Evolutionary conservation across 2,797 vertebrate species (phyloP).

Genomic region (Hoplostethus atlanticus): DNA sequence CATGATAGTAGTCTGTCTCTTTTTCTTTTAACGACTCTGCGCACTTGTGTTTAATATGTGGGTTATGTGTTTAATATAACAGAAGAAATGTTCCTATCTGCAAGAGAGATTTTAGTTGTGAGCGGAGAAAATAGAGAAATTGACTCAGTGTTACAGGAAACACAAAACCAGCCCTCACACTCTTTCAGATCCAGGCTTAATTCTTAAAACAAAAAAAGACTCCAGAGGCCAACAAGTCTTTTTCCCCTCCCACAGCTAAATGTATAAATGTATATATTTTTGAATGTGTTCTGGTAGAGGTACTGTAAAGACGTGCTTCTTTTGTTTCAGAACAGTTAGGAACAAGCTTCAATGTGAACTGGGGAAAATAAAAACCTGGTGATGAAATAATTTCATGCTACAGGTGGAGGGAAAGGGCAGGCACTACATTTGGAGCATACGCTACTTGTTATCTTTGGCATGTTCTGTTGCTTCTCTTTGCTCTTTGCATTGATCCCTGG

Average conservation of each 20-base stretch:
- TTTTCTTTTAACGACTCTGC: too few species aligned
- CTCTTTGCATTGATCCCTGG: slow-evolving; percentile 31
- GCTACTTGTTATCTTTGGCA: not conserved
- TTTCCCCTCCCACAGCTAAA: too few species aligned
- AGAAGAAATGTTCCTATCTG: not conserved
- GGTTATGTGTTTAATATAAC: too few species aligned
- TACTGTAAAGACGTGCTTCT: not conserved
- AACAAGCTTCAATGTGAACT: not conserved
- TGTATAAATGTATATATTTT: too few species aligned
- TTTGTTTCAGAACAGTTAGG: not conserved
- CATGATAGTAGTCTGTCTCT: not conserved
- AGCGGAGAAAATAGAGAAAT: not conserved
- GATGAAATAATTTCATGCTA: slow-evolving; percentile 34
- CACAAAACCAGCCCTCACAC: not conserved
- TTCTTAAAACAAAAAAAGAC: not conserved
- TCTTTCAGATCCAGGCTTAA: not conserved
- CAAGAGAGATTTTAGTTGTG: not conserved
- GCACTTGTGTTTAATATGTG: too few species aligned
- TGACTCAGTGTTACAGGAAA: not conserved
- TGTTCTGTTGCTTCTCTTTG: slow-evolving; percentile 16
- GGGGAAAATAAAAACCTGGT: slow-evolving; percentile 15
- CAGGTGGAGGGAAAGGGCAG: slow-evolving; percentile 45
- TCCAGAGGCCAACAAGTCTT: not conserved
- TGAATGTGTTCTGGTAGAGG: not conserved
- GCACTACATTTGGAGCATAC: slow-evolving; percentile 7